Base-by-base conservation (phyloP, 2,797 vertebrate genomes). In the Sebastes elongatus region DNA sequence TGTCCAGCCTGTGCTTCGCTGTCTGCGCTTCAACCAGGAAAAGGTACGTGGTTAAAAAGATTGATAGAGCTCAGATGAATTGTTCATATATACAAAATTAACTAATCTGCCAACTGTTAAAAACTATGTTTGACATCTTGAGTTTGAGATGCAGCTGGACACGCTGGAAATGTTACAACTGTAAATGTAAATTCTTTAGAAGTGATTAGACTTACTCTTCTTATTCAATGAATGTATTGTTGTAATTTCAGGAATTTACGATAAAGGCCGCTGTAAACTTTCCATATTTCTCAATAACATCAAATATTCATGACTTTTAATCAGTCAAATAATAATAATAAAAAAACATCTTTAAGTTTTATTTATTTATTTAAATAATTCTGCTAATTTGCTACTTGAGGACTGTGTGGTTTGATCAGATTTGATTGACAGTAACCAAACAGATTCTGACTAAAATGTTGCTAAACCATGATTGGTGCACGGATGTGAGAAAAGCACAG, bases 31-130 rank as follows among this genome's bases (percentile, higher is more conserved):
- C 35, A 56, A 35, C 9, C 25, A 74, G 60, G 20, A 65, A 53
- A 82, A 64, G 83, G 92, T 93, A 71, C 72, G 92, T 59, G 20
- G 6, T 20, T 63, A 1, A 52, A 56, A 18, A 13, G 2, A 46
- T 14, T 35, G 3, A 55, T 10, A 59, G 5, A 46, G 22, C n/a
- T 61, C 4, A 72, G 4, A 55, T 30, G 3, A 18, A 1, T 23
- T 65, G 66, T 66, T 68, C 20, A 53, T 2, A 3, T 74, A 3
- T 74, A 25, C 2, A 61, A 4, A 2, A 30, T 71, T 9, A 70
- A 68, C 10, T 56, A 1, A 23, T 69, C 18, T 5, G 1, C 6
- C 5, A 57, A 23, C 23, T 56, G 28, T 46, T 42, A 16, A 28
- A 28, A 46, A 60, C 42, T 4, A 27, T 13, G 13, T 71, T 56